Evolutionary conservation across 92 coral and sea anemone species (phyloP), one percentile per base, ranked within the genome.

Genomic region (Galaxea fascicularis): DNA sequence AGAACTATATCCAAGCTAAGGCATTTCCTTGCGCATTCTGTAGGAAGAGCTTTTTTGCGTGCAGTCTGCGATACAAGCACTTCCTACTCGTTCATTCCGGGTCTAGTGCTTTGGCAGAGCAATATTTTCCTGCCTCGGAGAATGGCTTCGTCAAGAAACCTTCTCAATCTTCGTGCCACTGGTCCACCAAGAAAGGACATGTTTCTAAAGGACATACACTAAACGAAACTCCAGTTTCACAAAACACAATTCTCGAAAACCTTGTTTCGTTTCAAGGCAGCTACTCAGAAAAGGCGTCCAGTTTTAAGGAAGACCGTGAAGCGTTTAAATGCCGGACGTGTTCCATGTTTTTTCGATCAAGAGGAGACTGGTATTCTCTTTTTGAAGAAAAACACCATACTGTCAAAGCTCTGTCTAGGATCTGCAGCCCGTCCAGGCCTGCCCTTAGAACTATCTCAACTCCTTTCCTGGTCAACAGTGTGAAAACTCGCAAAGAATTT

Each of bases 21-120:
- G 69, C 82, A 24, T 59, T 62, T 45, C 71, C 30, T 28, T 77
- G 82, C 49, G 71, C 7, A 18, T 77, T 58, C 54, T 77, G 82
- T 77, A 28, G 20, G 10, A 76, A 58, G 65, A 62, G 82, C n/a
- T 77, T 77, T 54, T 62, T 56, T 41, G 0, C 39, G 6, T 41
- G 30, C 54, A 41, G 71, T 22, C 58, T 39, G 41, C 70, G 29
- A 13, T 77, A 47, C 57, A 62, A 77, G 4, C 82, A 77, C 57
- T 59, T 31, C 70, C 54, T 62, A 11, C 71, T 77, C 25, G 71
- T 44, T 41, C 82, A 77, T 24, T 77, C 82, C 22, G 24, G 59
- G 26, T 77, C 71, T 24, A 24, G 8, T 45, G 41, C 49, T 29
- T 77, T 63, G 56, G 46, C 71, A 18, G 59, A 62, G 26, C 35